A percentile compares a stretch with the other conserved stretches of the same genome.
Conservation (phyloP, 1,140 invertebrate species). For the Penaeus chinensis region DNA sequence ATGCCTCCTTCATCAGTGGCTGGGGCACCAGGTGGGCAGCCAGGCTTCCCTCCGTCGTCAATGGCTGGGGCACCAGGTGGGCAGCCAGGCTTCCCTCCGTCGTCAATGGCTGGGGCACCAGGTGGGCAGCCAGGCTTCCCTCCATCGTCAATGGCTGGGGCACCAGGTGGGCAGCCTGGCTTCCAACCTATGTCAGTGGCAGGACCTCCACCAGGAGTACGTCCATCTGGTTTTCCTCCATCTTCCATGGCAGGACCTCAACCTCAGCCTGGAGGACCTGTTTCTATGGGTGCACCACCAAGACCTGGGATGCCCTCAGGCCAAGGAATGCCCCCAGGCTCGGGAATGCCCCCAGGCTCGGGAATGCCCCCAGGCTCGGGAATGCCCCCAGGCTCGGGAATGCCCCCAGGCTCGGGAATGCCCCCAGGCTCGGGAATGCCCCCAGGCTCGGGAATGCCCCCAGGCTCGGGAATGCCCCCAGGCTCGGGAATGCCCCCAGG, state of each 20-base stretch:
- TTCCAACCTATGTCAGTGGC: too few species aligned
- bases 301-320: slow-evolving; percentile 9
- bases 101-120: background rate
- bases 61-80: slow-evolving; percentile 15
- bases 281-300: background rate
- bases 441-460: too few species aligned
- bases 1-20: slow-evolving; percentile 24
- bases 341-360: too few species aligned
- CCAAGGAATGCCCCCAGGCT: background rate
- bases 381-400: too few species aligned
- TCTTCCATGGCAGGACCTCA: slow-evolving; percentile 2
- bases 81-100: background rate
- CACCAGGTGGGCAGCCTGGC: background rate
- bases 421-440: too few species aligned
- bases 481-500: too few species aligned
- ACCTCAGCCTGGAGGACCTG: background rate
- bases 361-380: too few species aligned
- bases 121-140: too few species aligned
- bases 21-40: background rate
- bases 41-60: background rate
- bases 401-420: too few species aligned
- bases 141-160: too few species aligned
- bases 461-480: too few species aligned
- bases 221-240: background rate
- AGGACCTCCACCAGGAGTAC: too few species aligned